phyloP scores from a whole-genome alignment of 2,113 vertebrate species.

The Solea solea region DNA sequence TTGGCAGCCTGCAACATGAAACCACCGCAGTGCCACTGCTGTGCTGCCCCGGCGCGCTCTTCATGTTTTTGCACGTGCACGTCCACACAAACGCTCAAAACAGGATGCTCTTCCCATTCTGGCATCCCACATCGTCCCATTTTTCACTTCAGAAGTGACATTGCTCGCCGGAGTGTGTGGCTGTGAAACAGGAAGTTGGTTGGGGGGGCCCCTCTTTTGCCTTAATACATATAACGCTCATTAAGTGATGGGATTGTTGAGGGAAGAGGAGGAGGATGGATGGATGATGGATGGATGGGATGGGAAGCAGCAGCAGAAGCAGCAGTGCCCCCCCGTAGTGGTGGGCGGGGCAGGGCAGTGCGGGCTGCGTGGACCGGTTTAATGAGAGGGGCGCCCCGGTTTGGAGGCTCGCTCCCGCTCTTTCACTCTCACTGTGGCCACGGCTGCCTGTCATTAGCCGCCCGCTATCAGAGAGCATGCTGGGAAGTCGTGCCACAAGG shows the following conservation, averaged over 20 bases:
- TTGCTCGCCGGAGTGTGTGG: slow-evolving; percentile 2
- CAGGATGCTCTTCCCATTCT: slow-evolving; percentile 13
- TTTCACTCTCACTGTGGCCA: slow-evolving; percentile 68
- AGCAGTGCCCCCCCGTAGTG: slow-evolving; percentile 23
- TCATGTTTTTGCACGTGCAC: slow-evolving; percentile 44
- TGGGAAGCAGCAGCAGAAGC: slow-evolving; percentile 17
- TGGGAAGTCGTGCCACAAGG: slow-evolving; percentile 73
- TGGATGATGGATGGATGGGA: slow-evolving; percentile 20
- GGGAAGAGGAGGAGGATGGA: slow-evolving; percentile 6
- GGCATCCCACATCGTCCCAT: slow-evolving; percentile 19
- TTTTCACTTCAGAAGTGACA: slow-evolving; percentile 9
- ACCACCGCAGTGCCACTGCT: slow-evolving; percentile 48
- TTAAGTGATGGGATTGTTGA: neutral
- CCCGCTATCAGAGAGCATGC: slow-evolving; percentile 77
- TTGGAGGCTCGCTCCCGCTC: slow-evolving; percentile 59
- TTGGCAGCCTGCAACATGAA: slow-evolving; percentile 52
- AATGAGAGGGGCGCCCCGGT: slow-evolving; percentile 73
- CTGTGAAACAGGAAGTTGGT: neutral
- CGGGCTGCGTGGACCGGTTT: slow-evolving; percentile 54
- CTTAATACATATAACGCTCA: no score
- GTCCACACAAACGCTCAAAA: slow-evolving; percentile 16
- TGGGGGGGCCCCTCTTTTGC: no score
- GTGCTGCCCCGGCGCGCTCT: neutral
- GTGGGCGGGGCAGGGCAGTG: slow-evolving; percentile 63
- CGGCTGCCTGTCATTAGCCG: slow-evolving; percentile 77